Evolutionary conservation across 2,888 invertebrate genomes (phyloP).

Genomic region (Ochropleura leucogaster): DNA sequence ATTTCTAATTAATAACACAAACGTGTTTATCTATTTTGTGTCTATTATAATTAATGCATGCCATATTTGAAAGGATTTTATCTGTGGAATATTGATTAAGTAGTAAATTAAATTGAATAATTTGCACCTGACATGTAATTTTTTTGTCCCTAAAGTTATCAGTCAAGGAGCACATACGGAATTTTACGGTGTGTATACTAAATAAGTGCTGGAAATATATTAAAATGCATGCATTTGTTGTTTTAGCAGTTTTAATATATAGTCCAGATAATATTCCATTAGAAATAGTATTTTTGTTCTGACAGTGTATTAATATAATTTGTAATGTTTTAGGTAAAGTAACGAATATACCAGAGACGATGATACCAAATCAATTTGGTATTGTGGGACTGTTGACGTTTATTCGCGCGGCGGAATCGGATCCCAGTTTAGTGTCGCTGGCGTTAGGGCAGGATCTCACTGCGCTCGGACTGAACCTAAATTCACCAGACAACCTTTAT

Average conservation of each 20-base stretch:
- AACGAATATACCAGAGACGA: constrained; percentile 99
- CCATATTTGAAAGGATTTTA: constrained; percentile 42
- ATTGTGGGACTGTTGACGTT: constrained; percentile 99
- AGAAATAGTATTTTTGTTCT: constrained; percentile 51
- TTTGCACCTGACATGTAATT: constrained; percentile 72
- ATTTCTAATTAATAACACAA: constrained; percentile 45
- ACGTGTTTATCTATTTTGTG: constrained; percentile 25
- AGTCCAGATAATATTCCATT: constrained; percentile 60
- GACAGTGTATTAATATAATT: constrained; percentile 36
- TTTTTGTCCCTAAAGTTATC: constrained; percentile 84
- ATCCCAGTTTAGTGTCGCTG: constrained; percentile 98
- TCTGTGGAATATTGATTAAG: constrained; percentile 58
- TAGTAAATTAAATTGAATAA: constrained; percentile 61
- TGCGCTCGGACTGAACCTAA: constrained; percentile 99
- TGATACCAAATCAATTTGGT: constrained; percentile 99
- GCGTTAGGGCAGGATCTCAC: constrained; percentile 99
- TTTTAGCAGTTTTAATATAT: constrained; percentile 70
- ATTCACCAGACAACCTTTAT: constrained; percentile 99
- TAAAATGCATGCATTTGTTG: constrained; percentile 65
- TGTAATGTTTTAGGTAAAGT: constrained; percentile 94
- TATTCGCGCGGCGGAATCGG: constrained; percentile 99
- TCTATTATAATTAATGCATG: constrained; percentile 51
- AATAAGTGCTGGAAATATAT: constrained; percentile 65
- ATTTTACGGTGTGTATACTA: constrained; percentile 85
- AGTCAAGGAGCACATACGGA: constrained; percentile 86